Evolutionary conservation across 2,797 vertebrate genomes (phyloP).

Genomic region (Lacerta bilineata): DNA sequence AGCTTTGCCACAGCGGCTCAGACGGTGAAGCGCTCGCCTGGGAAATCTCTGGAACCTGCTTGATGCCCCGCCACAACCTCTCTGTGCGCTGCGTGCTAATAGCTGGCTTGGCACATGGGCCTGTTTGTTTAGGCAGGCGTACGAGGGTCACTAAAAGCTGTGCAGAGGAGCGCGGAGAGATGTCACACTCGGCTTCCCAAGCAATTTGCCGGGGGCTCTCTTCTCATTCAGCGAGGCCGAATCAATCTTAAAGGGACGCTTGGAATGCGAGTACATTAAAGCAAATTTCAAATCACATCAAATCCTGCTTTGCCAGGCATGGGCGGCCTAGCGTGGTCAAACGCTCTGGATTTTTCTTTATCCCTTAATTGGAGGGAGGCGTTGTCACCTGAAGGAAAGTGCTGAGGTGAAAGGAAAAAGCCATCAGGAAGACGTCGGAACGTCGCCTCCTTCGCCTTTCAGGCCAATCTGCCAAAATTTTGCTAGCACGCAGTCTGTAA

Average conservation of each 20-base stretch:
- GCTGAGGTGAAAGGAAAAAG: neutral
- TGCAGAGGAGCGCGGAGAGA: constrained; percentile 19
- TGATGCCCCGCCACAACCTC: neutral
- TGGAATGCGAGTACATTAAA: constrained; percentile 5
- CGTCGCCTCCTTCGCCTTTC: neutral
- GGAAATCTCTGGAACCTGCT: constrained; percentile 30
- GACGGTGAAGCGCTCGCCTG: neutral
- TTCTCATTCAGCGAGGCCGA: constrained; percentile 25
- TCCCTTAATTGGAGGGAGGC: constrained; percentile 3
- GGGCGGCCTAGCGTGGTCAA: neutral
- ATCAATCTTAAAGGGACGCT: constrained; percentile 19
- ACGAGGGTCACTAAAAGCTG: constrained; percentile 32
- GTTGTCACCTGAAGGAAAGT: neutral
- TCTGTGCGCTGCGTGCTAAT: neutral
- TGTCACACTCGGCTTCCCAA: constrained; percentile 21
- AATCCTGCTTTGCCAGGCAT: constrained; percentile 21
- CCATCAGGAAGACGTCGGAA: neutral
- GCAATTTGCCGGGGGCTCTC: neutral
- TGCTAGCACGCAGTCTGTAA: neutral
- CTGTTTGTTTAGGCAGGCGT: neutral
- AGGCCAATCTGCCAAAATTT: neutral
- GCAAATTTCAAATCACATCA: constrained; percentile 7
- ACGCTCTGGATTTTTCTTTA: constrained; percentile 2
- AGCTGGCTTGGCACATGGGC: neutral
- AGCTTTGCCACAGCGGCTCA: neutral